These are phyloP conservation scores for Brienomyrus brachyistius DNA, from an alignment of 2,113 vertebrate species.

Conservation along the genomic window DNA sequence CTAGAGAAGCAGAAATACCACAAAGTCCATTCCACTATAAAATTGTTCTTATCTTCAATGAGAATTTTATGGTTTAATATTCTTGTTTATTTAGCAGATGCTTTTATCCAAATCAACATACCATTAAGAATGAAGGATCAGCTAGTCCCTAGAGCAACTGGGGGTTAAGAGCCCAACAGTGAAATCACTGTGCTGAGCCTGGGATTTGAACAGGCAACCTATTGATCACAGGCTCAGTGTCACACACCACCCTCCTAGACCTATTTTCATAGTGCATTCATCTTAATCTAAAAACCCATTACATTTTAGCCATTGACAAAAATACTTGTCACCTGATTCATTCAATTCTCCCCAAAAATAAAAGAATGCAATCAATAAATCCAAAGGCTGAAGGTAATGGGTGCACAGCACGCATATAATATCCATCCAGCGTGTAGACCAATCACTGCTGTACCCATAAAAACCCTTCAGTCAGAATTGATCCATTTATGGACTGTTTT, in stretches of 20 bases:
- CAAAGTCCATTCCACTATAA: neutral
- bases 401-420: neutral
- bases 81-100: neutral
- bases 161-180: neutral
- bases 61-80: neutral
- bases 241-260: neutral
- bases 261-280: neutral
- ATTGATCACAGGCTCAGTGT: neutral
- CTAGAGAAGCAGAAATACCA: neutral
- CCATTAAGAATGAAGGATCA: neutral
- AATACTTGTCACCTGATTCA: neutral
- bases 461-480: neutral
- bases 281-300: neutral
- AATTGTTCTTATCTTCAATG: neutral
- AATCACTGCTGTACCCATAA: neutral
- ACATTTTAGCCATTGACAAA: neutral
- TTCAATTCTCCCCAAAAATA: neutral
- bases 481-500: slow-evolving; percentile 8
- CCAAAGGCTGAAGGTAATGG: neutral
- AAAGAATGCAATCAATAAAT: neutral
- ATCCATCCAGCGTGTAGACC: neutral
- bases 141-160: neutral
- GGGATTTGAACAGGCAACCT: neutral
- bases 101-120: neutral
- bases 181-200: neutral